Base-by-base conservation (phyloP, 2,888 invertebrate species). In the Villa cingulata region DNA sequence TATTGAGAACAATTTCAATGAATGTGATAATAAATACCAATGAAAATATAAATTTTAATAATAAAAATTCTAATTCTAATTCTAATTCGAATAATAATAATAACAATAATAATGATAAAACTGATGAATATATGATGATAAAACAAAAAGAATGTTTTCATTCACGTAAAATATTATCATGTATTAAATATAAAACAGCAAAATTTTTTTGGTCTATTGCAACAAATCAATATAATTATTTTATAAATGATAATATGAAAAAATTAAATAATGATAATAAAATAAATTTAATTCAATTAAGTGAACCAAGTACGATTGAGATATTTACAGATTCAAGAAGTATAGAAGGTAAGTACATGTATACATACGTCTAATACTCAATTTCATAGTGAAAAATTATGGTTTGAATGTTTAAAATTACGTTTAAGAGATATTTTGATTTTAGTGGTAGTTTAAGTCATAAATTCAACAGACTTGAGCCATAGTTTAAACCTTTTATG, bases 111-210 rank as follows among this genome's bases (percentile, higher is more conserved):
- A 32, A 12, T 9, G 12, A 32, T 32, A 32, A 32, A 12, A 32
- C 3, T 36, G 67, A 68, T 48, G 62, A 60, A 37, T 68, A 62
- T 48, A 57, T 68, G n/a, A 54, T 55, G 17, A 56, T 57, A 10
- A 63, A 61, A 49, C 64, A 66, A 54, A 59, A 57, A 17, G 59
- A 62, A 41, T 68, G 67, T 51, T 60, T 64, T 40, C 57, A 58
- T 36, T 58, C 59, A 10, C 62, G 61, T 5, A 60, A 58, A 32
- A 51, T 68, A 23, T 56, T 62, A 34, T 61, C 67, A 43, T 68
- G 67, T 55, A 57, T 68, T 16, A 67, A 66, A 54, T 68, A 65
- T 46, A 65, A 62, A 49, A 59, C 61, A 15, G 59, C 62, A 2
- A 64, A 61, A 46, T 56, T 64, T 5, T 48, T 67, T 29, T 64